phyloP scores from a whole-genome alignment of 2,113 vertebrate genomes.

The Ceratotherium simum region DNA sequence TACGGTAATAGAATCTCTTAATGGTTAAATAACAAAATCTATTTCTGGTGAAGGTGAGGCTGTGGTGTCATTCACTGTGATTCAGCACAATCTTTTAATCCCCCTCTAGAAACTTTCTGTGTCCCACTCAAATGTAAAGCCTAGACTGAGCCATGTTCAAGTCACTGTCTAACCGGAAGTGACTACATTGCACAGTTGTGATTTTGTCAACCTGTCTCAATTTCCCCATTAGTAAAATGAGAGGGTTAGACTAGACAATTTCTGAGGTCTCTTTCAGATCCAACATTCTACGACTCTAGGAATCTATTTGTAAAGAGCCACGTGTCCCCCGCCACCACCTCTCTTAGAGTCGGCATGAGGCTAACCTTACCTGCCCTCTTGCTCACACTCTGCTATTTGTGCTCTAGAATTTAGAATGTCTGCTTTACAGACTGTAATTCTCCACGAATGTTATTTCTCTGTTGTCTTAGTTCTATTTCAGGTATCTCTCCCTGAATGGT shows the following conservation, averaged over 20 bases:
- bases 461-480: not conserved
- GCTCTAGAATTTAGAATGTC: too few relatives aligned
- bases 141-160: not conserved
- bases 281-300: not conserved
- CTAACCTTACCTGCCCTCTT: fast-evolving
- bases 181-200: not conserved
- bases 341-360: too few relatives aligned
- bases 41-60: not conserved
- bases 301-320: not conserved
- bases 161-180: not conserved
- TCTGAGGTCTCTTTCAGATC: not conserved
- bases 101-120: not conserved
- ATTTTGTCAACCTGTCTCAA: not conserved
- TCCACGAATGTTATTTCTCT: not conserved
- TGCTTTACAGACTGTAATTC: too few relatives aligned
- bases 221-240: not conserved
- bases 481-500: not conserved
- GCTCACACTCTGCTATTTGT: not conserved
- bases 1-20: not conserved
- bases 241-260: not conserved
- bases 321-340: not conserved
- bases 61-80: not conserved
- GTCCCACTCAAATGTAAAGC: not conserved
- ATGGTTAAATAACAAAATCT: not conserved
- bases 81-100: not conserved